Conservation (phyloP, 2,113 vertebrate genomes). For the Corynorhinus townsendii region DNA sequence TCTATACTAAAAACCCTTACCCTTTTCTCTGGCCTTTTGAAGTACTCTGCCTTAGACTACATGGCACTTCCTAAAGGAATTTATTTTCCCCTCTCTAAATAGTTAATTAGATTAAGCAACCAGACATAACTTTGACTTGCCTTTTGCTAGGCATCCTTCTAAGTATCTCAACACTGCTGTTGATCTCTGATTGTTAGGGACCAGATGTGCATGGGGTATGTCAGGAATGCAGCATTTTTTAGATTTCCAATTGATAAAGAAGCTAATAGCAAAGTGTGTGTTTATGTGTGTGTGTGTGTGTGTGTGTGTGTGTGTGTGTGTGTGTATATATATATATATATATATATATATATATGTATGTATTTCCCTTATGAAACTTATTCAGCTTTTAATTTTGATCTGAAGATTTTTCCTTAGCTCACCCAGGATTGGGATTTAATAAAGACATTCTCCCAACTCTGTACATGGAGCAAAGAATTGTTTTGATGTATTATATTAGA, state of each 20-base stretch:
- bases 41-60: not conserved
- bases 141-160: constrained; percentile 15
- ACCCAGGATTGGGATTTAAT: constrained; percentile 50
- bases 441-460: constrained; percentile 12
- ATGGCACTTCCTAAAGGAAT: constrained; percentile 10
- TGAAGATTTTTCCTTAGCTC: constrained; percentile 11
- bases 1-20: not conserved
- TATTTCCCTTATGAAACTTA: not conserved
- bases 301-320: too few relatives aligned
- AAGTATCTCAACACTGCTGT: not conserved
- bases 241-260: constrained; percentile 20
- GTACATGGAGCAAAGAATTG: not conserved
- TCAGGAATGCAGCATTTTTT: not conserved
- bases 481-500: constrained; percentile 54
- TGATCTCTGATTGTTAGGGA: constrained; percentile 9
- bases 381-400: constrained; percentile 59
- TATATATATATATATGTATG: not conserved
- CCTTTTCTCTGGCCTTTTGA: not conserved
- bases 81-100: not conserved
- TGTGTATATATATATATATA: too few relatives aligned
- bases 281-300: too few relatives aligned
- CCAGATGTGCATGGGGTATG: not conserved
- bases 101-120: constrained; percentile 15
- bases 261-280: not conserved
- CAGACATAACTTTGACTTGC: constrained; percentile 29